Evolutionary conservation across 53 echinoderm and acorn worm species (phyloP), one percentile per base, ranked within the genome.

Genomic region (Echinarachnius parma): DNA sequence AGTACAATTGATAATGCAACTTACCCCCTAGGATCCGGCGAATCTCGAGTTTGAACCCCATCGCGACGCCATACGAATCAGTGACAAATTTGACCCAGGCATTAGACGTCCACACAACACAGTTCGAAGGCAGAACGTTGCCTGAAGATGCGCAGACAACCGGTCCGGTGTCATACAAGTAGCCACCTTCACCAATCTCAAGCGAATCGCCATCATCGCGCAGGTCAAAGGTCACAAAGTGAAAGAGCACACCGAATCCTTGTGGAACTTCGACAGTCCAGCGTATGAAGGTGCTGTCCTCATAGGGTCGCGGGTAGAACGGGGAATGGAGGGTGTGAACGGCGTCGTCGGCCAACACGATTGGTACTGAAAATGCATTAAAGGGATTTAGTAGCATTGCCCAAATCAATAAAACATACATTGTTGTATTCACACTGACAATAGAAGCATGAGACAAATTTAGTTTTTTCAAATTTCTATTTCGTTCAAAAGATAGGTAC

Each of bases 271-370:
- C 23, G 24, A 69, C 15, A 21, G 4, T 21, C 69, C 69, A 69
- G 26, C 24, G 21, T 7, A 69, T 69, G 35, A 52, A 69, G 4
- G 22, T 53, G 34, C 52, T 34, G 69, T 69, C 52, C 10, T 69
- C 34, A 25, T 69, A 52, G 1, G 35, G 69, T 53, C 49, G 30
- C 21, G 69, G 69, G 35, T 69, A 69, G 53, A 9, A 30, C 4
- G 53, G 69, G 0, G 69, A 69, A 21, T 9, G 1, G 52, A 69
- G 22, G 2, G 9, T 19, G 19, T 33, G 34, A 32, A 34, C 14
- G 4, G 32, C 14, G 53, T 52, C 23, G 3, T 11, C 53, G 14
- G 21, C 53, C 1, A 69, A 25, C 9, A 69, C 34, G 9, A 69
- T 53, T 21, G 69, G 69, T 25, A 5, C 69, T 69, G 29, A 5